Evolutionary conservation across 2,797 vertebrate species (phyloP), one percentile per base, ranked within the genome.

Genomic region (Alca torda): DNA sequence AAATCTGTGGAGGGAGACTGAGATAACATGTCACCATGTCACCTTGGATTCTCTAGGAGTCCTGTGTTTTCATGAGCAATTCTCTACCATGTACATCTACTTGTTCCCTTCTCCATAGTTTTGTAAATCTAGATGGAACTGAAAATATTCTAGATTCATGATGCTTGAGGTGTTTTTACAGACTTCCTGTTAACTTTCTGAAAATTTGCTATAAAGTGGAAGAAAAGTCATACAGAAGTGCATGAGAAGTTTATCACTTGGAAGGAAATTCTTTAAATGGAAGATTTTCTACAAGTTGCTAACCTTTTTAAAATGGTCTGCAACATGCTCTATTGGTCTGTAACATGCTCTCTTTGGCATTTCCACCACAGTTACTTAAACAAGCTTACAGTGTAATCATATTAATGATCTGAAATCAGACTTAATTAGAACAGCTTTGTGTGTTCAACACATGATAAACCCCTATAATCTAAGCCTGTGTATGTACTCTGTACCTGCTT

Each of bases 61-160:
- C 33, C 43, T 24, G 0, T 1, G 16, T 9, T 48, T 48, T 18
- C 13, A 25, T 0, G 8, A 56, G 10, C 0, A 13, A 4, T 20
- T 45, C 41, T 21, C 45, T 56, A 5, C 33, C 0, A 0, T 13
- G 19, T 21, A 13, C 11, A 28, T 31, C 35, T n/a, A 6, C 14
- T 26, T n/a, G 11, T 13, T 82, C 9, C 45, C 5, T 23, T 35
- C 69, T 63, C 51, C 13, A 15, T 9, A 9, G 11, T 75, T 76
- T 15, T 61, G 5, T 10, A 57, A 57, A 69, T 37, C 24, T 25
- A 2, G 18, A 45, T 7, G 4, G 31, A 70, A 37, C 11, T 31
- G 37, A 60, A 77, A 56, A 67, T 51, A 20, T 28, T 45, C 43
- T n/a, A 20, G 17, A 41, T 11, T 46, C 28, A 23, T 5, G 16